Evolutionary conservation across 64 coral and sea anemone genomes (phyloP), one percentile per base, ranked within the genome.

Genomic region (Dendrophyllia cribrosa): DNA sequence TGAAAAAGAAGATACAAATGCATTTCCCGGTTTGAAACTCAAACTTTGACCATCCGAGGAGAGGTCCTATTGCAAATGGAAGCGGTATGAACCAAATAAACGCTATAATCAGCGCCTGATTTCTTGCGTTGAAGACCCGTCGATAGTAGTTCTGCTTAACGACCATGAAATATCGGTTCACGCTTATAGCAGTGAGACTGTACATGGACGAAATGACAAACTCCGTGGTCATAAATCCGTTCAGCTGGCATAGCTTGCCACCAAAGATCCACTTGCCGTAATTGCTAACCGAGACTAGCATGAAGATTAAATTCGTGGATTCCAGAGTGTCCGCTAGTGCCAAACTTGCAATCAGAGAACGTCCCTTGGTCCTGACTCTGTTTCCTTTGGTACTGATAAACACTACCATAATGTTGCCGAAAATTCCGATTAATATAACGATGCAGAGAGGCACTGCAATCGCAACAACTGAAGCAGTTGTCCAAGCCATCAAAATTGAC

Each of bases 61-160:
- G 51, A 13, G 85, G 90, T 15, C 90, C 78, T 1, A 96, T 77
- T 14, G 95, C 90, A 58, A 96, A 84, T 6, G 76, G 69, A 9
- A 96, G 86, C 14, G 95, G 90, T 12, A 96, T 66, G 50, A 88
- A 85, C 95, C 95, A 96, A 48, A 96, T 89, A 12, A 85, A 76
- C 0, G 76, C 85, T 15, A 95, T 53, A 16, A 95, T 95, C 9
- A 95, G 24, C 2, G 61, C 70, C 48, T 78, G 83, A 43, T 76
- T 83, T 48, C 89, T 83, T 67, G 73, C 9, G 23, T 78, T 92
- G 58, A 96, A 96, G 58, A 96, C 87, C n/a, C 19, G 88, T 19
- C 61, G 50, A 75, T 96, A 96, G 8, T 82, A 17, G 17, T 20
- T 83, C 4, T 90, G 79, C 60, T 63, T 92, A 13, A 96, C 90